These are phyloP conservation scores for Bubo blakistoni DNA, from an alignment of 2,113 vertebrate species.

Conservation along the genomic window DNA sequence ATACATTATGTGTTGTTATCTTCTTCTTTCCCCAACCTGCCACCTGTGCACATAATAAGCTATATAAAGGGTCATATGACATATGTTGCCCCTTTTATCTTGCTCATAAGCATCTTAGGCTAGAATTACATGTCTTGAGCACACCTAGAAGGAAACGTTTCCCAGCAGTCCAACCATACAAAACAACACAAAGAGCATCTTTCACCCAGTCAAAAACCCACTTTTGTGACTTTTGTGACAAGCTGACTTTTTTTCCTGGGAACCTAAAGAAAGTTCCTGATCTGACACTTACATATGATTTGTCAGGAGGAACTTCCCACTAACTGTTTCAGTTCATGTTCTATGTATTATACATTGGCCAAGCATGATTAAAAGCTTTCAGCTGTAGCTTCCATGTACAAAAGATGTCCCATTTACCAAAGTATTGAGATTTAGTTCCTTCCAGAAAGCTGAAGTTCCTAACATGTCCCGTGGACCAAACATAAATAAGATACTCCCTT, in stretches of 20 bases:
- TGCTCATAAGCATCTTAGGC: not conserved
- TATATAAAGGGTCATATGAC: not conserved
- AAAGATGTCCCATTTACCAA: not conserved
- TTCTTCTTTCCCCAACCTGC: not conserved
- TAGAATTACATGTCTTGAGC: not conserved
- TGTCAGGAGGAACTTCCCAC: not conserved
- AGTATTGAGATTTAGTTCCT: not conserved
- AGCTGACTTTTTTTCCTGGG: not conserved
- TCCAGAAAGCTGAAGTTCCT: not conserved
- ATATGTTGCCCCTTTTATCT: not conserved
- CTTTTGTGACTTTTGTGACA: not conserved
- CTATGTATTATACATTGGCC: not conserved
- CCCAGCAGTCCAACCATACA: not conserved
- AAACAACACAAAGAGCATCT: not conserved
- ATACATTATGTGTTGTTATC: accelerated
- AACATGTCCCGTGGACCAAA: not conserved
- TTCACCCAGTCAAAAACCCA: not conserved
- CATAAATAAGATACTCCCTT: not conserved
- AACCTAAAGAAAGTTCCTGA: not conserved
- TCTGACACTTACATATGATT: not conserved
- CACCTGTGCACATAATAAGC: not conserved
- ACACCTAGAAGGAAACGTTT: not conserved
- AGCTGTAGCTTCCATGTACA: not conserved
- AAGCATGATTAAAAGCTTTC: not conserved
- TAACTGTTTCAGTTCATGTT: not conserved